Base-by-base conservation (phyloP, 2,113 vertebrate genomes). In the Cynoglossus semilaevis region DNA sequence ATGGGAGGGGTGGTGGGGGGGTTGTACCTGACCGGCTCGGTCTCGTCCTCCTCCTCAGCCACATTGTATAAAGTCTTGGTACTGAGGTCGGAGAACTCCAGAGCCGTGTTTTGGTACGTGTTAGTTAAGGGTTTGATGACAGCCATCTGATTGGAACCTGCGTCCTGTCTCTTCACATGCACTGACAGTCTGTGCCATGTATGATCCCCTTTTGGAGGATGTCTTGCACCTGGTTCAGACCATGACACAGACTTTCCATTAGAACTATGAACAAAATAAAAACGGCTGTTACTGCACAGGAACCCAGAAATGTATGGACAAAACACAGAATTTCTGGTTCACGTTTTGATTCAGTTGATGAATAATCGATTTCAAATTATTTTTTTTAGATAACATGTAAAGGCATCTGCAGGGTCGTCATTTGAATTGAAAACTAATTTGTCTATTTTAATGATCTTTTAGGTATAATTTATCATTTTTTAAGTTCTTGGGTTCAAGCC, bases 191-290 rank as follows among this genome's bases (percentile, higher is more conserved):
- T 95, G 89, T 99, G 96, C 97, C 97, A 99, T 78, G 88, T 94
- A 76, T 96, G 95, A 85, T 97, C 94, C 62, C 95, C 96, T 85
- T 96, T 94, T 86, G 95, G 91, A 89, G 90, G 92, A 90, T 95
- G 93, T 92, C 93, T 94, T 93, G 94, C 94, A 93, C 97, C 96
- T 94, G 95, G 93, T 94, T 97, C 95, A 95, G 94, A 98, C 97
- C 97, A 99, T 93, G 96, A 98, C 93, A 96, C 94, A 95, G 96
- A 98, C 95, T 98, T 99, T 92, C 96, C 95, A 92, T 98, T 97
- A 94, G 96, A 97, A 96, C 96, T 98, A 94, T 90, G 90, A 94
- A 96, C 90, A 94, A 92, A 97, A 96, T 92, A 96, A 95, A 98
- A 88, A 96, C 15, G 76, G 12, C 83, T 65, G 88, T 92, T 92